Percentiles rank a stretch among this genome's conserved stretches.
Evolutionary conservation across 2,888 invertebrate species (phyloP).

Genomic region (Phytoseiulus persimilis): DNA sequence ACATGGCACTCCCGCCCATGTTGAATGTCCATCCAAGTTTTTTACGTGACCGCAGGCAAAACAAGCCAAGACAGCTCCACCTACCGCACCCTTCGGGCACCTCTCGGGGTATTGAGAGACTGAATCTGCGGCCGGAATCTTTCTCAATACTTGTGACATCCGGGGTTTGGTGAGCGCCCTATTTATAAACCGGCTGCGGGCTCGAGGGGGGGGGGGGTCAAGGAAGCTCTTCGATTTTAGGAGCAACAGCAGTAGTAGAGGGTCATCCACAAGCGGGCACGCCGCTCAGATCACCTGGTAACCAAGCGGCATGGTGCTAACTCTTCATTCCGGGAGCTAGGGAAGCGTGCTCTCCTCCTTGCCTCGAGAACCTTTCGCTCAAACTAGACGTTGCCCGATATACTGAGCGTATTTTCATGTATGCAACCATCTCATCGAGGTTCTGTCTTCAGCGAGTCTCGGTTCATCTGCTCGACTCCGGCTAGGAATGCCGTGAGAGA

Average conservation of each 20-base stretch:
- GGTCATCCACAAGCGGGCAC: background rate
- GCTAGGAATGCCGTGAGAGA: too few species aligned
- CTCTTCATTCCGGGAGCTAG: background rate
- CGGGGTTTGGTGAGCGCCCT: background rate
- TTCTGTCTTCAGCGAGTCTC: background rate
- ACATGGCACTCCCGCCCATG: too few species aligned
- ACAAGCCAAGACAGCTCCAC: too few species aligned
- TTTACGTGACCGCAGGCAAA: too few species aligned
- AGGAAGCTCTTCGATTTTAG: conserved; percentile 5
- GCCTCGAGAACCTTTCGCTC: background rate
- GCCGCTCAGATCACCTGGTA: background rate
- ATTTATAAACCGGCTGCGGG: background rate
- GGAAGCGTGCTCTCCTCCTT: background rate
- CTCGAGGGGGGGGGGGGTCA: background rate
- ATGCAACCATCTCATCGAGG: background rate
- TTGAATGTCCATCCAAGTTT: too few species aligned
- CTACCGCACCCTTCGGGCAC: too few species aligned
- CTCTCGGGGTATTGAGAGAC: background rate
- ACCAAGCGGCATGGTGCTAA: too few species aligned
- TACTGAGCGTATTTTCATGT: background rate
- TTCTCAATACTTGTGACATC: background rate
- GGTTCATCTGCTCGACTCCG: too few species aligned
- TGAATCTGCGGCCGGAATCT: background rate
- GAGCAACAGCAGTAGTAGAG: background rate
- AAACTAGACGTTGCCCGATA: background rate